Evolutionary conservation across 2,888 invertebrate genomes (phyloP), one percentile per base, ranked within the genome.

Genomic region (Nipponacmea schrenckii): DNA sequence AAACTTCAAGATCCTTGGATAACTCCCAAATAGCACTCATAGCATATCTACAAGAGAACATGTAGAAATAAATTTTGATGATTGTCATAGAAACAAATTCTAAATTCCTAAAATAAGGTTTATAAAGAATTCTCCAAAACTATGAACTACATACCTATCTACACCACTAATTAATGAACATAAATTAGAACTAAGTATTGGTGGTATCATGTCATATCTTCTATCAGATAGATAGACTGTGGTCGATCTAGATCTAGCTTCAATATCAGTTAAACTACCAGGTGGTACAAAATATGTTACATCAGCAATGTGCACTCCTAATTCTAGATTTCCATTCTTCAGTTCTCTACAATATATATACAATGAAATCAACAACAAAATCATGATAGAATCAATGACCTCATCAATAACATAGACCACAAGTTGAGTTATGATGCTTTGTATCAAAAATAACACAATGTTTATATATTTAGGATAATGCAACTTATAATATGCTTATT

Each of bases 1-100:
- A 65, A 1, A 88, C 85, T 64, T 86, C 81, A 74, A 78, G 84
- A 26, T 78, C 76, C 5, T 80, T 73, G 44, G 83, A 82, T 62
- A 88, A 73, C 69, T 85, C 83, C 88, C 88, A 88, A 20, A 88
- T 79, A 12, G 88, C 88, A 81, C 87, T 87, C 62, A 89, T 85
- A 26, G 89, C 88, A 83, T 85, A 89, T 67, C 89, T 87, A 64
- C 26, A 75, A 64, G 66, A 67, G 71, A 64, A 31, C 26, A 39
- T 8, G 1, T 39, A 8, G 31, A 31, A 31, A 31, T 5, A 39
- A 68, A 62, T 62, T 62, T 12, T 31, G 0, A 62, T 27, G 5
- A 26, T 31, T 20, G 10, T 27, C n/a, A 62, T 12, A 0, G 14
- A 50, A 20, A 39, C 17, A 72, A 31, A 12, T 39, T 27, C 27